Evolutionary conservation across 2,113 vertebrate genomes (phyloP).

Genomic region (Setophaga coronata): DNA sequence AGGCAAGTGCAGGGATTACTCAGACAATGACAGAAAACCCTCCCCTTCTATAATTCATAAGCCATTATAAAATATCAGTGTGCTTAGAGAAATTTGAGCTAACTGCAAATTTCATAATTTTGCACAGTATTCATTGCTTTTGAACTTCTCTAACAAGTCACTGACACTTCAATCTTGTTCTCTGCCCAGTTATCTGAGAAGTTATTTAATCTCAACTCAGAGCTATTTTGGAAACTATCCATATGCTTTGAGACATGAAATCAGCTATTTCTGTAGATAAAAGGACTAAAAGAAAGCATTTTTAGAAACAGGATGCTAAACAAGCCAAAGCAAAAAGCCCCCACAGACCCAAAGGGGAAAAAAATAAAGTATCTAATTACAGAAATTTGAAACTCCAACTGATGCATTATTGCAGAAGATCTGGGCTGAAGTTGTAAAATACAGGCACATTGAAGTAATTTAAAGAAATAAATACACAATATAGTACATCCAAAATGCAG

Average conservation of each 20-base stretch:
- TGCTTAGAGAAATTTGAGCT: not conserved
- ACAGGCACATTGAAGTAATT: not conserved
- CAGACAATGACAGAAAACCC: not conserved
- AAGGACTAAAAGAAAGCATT: not conserved
- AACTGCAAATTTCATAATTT: not conserved
- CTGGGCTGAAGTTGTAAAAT: not conserved
- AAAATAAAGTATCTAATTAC: not conserved
- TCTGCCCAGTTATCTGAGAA: not conserved
- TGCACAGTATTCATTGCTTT: not conserved
- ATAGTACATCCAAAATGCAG: not conserved
- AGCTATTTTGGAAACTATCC: not conserved
- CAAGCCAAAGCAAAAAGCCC: not conserved
- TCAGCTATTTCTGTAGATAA: not conserved
- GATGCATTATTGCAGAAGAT: not conserved
- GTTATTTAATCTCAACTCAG: not conserved
- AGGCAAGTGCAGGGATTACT: not conserved
- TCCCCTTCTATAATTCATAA: not conserved
- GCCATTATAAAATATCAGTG: not conserved
- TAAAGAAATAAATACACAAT: not conserved
- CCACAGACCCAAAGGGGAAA: not conserved
- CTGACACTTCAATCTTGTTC: not conserved
- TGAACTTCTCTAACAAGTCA: not conserved
- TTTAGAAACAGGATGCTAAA: slow-evolving; percentile 39
- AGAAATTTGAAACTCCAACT: not conserved
- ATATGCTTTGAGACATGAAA: not conserved